A percentile compares a stretch with the other conserved stretches of the same genome.
phyloP scores from a whole-genome alignment of 2,113 vertebrate genomes.

The Cyphomyrus discorhynchus region DNA sequence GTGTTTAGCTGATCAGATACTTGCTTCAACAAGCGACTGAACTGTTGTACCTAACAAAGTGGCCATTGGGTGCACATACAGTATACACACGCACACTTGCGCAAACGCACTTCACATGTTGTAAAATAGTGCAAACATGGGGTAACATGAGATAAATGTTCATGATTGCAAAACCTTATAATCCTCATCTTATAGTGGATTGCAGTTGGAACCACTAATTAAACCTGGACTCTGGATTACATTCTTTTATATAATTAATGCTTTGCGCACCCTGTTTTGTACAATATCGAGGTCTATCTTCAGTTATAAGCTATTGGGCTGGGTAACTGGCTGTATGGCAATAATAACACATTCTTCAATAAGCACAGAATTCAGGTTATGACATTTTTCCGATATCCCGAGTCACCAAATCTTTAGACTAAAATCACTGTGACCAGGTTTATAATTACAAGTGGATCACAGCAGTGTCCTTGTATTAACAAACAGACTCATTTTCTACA shows the following conservation, averaged over 20 bases:
- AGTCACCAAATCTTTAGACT: slow-evolving; percentile 38
- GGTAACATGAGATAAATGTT: background rate
- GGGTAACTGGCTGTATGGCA: background rate
- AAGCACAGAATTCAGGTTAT: slow-evolving; percentile 12
- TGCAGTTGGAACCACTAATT: background rate
- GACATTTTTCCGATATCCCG: slow-evolving; percentile 25
- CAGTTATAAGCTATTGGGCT: background rate
- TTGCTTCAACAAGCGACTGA: background rate
- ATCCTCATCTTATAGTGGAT: background rate
- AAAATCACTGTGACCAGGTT: slow-evolving; percentile 51
- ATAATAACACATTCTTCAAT: background rate
- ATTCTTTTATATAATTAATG: background rate
- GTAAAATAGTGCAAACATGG: background rate
- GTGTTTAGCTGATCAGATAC: background rate
- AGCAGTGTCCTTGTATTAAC: slow-evolving; percentile 58
- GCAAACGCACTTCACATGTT: background rate
- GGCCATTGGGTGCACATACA: background rate
- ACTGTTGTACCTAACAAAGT: background rate
- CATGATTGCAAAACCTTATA: background rate
- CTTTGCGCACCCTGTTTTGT: background rate
- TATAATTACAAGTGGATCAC: slow-evolving; percentile 50
- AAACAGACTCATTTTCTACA: slow-evolving; percentile 52
- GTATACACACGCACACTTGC: background rate
- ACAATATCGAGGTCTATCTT: background rate
- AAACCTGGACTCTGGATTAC: background rate